Evolutionary conservation across 2,888 invertebrate species (phyloP), one percentile per base, ranked within the genome.

Genomic region (Meteorus cinctellus): DNA sequence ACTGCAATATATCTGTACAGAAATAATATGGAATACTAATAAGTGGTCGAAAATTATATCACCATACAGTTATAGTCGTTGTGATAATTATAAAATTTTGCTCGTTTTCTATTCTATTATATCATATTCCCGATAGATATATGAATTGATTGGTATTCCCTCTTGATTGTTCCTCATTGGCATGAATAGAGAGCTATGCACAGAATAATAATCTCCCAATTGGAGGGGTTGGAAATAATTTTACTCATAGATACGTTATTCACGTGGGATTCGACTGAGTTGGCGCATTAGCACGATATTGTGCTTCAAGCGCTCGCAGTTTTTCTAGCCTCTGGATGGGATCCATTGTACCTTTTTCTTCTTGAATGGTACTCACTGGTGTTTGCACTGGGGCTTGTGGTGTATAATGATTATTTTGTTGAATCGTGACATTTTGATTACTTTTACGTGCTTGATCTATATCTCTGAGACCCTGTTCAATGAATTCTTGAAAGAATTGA

Each of bases 401-500:
- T 76, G 80, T 80, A 60, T 86, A 86, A 72, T 88, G 86, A 77
- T 86, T 86, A 77, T 86, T 87, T 48, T 80, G 75, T 75, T 83
- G 84, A 5, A 84, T 79, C 67, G 84, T 83, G 68, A 84, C 84
- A 74, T 84, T 88, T 79, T 89, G 89, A 19, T 55, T 19, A 84
- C 82, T 88, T 77, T 87, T 89, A 76, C 89, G 85, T 55, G 86
- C 84, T 76, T 85, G 86, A 80, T 92, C 92, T 45, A 95, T 94
- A 72, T 92, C 91, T 80, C 92, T 92, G 78, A 97, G 90, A 0
- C 96, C 96, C 69, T 94, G 92, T 88, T 95, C 94, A 81, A 97
- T 96, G 87, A 95, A 97, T 86, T 95, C 95, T 87, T 96, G 95
- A 91, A 97, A 97, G 90, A 95, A 95, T 87, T 94, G 94, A 69